phyloP scores from a whole-genome alignment of 2,113 vertebrate species.

The Paedocypris sp. region DNA sequence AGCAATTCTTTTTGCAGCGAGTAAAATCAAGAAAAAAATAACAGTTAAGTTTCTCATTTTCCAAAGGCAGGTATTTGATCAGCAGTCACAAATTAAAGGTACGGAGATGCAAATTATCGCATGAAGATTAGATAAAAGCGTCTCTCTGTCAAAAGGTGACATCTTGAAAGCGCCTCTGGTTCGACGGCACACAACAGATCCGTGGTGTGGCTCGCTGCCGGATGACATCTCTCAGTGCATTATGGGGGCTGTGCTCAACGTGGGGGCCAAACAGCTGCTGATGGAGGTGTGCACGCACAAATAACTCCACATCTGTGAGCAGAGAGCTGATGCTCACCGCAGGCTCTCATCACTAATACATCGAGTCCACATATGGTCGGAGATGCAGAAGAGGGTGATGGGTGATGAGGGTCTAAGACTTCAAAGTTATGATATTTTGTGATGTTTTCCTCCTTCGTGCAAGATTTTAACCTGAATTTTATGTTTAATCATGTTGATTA shows the following conservation, averaged over 20 bases:
- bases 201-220: conserved; percentile 52
- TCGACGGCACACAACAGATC: conserved; percentile 49
- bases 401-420: background rate
- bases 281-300: conserved; percentile 42
- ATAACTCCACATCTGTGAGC: conserved; percentile 48
- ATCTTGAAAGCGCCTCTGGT: conserved; percentile 49
- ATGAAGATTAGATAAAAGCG: conserved; percentile 65
- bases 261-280: conserved; percentile 51
- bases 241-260: conserved; percentile 53
- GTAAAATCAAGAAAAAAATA: conserved; percentile 5
- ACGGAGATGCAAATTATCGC: conserved; percentile 60
- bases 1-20: conserved; percentile 65
- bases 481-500: too few relatives aligned
- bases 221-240: conserved; percentile 60
- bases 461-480: too few relatives aligned
- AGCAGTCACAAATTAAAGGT: conserved; percentile 67
- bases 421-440: background rate
- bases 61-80: conserved; percentile 65
- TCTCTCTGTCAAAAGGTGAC: conserved; percentile 55
- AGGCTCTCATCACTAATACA: conserved; percentile 19
- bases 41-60: conserved; percentile 44
- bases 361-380: conserved; percentile 9
- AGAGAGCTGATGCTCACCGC: conserved; percentile 17
- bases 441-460: background rate
- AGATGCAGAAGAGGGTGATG: background rate